A percentile compares a stretch with the other conserved stretches of the same genome.
Conservation (phyloP, 2,113 vertebrate species). For the Balaeniceps rex region DNA sequence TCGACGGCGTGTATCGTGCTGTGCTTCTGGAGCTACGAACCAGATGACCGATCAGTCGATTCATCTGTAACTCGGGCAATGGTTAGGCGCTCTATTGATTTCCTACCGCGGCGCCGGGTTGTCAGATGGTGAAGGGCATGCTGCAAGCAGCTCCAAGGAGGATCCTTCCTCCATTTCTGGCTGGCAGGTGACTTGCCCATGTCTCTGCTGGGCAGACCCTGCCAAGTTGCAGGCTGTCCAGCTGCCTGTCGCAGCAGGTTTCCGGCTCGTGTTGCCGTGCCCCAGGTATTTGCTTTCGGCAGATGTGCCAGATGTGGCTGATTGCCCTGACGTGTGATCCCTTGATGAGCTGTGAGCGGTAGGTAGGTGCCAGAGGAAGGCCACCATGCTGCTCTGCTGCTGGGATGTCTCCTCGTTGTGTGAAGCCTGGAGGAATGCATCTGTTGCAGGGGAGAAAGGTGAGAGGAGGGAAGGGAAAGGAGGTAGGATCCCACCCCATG, state of each 20-base stretch:
- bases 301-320: not conserved
- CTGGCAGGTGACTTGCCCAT: not conserved
- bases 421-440: not conserved
- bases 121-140: not conserved
- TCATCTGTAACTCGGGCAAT: not conserved
- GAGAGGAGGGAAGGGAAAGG: not conserved
- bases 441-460: not conserved
- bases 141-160: not conserved
- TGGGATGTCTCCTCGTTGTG: not conserved
- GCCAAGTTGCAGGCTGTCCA: not conserved
- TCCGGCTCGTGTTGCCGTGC: not conserved
- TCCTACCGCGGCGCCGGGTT: fast-evolving
- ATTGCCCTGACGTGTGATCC: fast-evolving
- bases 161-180: not conserved
- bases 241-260: not conserved
- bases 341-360: fast-evolving
- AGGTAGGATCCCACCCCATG: not conserved
- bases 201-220: not conserved
- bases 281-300: not conserved
- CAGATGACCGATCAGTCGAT: fast-evolving
- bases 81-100: not conserved
- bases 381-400: not conserved
- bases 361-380: not conserved
- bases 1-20: not conserved
- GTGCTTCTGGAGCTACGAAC: not conserved